These are phyloP conservation scores for Alsophila aescularia DNA, from an alignment of 2,888 invertebrate species.

Conservation along the genomic window DNA sequence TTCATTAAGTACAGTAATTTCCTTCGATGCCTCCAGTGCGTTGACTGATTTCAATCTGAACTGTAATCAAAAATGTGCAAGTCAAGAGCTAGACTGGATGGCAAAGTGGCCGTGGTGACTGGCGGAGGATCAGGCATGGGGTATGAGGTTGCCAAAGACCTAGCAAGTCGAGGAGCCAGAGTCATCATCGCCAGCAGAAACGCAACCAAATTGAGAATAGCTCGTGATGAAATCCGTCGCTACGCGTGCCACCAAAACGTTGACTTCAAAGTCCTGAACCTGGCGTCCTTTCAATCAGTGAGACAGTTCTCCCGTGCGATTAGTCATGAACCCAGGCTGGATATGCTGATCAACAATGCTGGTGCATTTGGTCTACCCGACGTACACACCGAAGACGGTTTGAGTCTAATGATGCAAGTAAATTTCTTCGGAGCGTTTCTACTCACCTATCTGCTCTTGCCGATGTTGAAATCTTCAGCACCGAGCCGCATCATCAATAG, in stretches of 20 bases:
- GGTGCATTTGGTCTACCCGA: conserved; percentile 73
- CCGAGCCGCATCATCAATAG: conserved; percentile 87
- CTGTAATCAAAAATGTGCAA: conserved; percentile 30
- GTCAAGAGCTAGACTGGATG: conserved; percentile 52
- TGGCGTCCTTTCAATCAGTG: conserved; percentile 78
- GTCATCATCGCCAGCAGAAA: conserved; percentile 87
- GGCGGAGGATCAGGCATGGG: conserved; percentile 93
- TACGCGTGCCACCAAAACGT: conserved; percentile 89
- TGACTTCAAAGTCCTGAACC: conserved; percentile 80
- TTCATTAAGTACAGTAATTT: conserved; percentile 5
- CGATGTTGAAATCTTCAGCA: conserved; percentile 77
- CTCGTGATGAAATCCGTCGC: conserved; percentile 87
- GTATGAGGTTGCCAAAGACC: conserved; percentile 87
- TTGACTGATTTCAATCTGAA: neutral
- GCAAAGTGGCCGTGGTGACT: conserved; percentile 89
- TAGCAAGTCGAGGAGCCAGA: conserved; percentile 88
- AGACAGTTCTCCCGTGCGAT: conserved; percentile 86
- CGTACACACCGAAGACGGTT: conserved; percentile 85
- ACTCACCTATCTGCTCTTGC: conserved; percentile 87
- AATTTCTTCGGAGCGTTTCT: conserved; percentile 90
- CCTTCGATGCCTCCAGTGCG: neutral
- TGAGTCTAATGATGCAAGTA: conserved; percentile 87
- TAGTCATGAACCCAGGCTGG: conserved; percentile 76
- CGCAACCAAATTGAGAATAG: conserved; percentile 86
- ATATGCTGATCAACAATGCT: conserved; percentile 87